These are phyloP conservation scores for Hippasteria phrygiana DNA, from an alignment of 53 echinoderm and acorn worm genomes.

Conservation along the genomic window DNA sequence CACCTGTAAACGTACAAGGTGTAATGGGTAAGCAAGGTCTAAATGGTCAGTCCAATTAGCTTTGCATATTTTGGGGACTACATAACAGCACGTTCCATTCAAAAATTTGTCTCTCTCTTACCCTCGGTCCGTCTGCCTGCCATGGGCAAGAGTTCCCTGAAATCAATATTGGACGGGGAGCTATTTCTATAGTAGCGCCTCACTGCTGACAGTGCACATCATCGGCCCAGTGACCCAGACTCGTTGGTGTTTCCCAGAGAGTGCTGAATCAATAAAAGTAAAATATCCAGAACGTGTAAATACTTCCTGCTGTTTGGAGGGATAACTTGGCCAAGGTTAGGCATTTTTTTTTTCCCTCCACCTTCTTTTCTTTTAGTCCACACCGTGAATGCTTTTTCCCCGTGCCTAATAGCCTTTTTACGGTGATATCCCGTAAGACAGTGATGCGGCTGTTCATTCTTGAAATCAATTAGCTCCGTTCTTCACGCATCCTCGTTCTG, in stretches of 20 bases:
- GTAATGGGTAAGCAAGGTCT: not conserved
- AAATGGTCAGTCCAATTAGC: slow-evolving; percentile 39
- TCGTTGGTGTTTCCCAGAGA: slow-evolving; percentile 41
- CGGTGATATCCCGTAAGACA: slow-evolving; percentile 21
- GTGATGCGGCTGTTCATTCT: slow-evolving; percentile 19
- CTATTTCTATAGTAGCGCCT: slow-evolving; percentile 29
- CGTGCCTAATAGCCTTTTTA: slow-evolving; percentile 21
- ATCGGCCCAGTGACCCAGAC: slow-evolving; percentile 51
- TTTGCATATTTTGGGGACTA: not conserved
- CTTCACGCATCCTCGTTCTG: slow-evolving; percentile 46
- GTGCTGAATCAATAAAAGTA: slow-evolving; percentile 19
- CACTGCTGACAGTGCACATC: slow-evolving; percentile 22
- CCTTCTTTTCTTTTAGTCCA: not conserved
- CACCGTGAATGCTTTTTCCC: not conserved
- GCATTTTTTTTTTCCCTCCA: not conserved
- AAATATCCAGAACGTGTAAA: slow-evolving; percentile 42
- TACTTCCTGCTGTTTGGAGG: slow-evolving; percentile 45
- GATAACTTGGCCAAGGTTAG: slow-evolving; percentile 33
- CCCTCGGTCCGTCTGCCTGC: not conserved
- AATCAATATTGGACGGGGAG: slow-evolving; percentile 41
- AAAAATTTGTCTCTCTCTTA: not conserved
- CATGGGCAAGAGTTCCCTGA: slow-evolving; percentile 37
- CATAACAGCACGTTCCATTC: slow-evolving; percentile 35
- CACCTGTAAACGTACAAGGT: slow-evolving; percentile 21
- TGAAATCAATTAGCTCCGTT: slow-evolving; percentile 50